Evolutionary conservation across 2,797 vertebrate species (phyloP).

Genomic region (Alectoris magna): DNA sequence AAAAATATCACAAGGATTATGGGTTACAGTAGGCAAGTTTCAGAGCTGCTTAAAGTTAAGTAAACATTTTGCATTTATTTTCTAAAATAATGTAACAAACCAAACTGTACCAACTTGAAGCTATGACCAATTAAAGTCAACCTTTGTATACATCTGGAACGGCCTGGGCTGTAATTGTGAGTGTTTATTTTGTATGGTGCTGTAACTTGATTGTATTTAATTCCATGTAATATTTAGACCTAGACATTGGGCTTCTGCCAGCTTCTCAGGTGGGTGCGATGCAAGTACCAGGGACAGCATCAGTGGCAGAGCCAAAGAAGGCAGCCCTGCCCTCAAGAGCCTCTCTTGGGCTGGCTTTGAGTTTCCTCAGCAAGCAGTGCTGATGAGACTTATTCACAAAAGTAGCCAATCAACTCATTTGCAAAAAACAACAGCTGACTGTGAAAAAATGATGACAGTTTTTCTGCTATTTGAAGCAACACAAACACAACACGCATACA

Average conservation of each 20-base stretch:
- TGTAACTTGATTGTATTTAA: not conserved
- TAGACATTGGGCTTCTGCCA: not conserved
- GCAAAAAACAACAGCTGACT: not conserved
- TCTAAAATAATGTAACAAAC: constrained; percentile 28
- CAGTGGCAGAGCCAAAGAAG: not conserved
- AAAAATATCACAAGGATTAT: constrained; percentile 62
- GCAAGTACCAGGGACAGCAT: not conserved
- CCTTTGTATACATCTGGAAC: not conserved
- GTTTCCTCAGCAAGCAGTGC: not conserved
- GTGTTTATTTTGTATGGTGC: not conserved
- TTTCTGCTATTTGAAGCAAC: not conserved
- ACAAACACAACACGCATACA: not conserved
- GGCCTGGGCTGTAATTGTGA: not conserved
- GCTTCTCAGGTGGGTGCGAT: not conserved
- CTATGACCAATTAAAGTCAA: not conserved
- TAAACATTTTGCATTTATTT: constrained; percentile 30
- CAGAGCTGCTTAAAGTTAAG: constrained; percentile 20
- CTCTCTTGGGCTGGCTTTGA: not conserved
- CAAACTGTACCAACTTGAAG: not conserved
- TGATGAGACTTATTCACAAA: not conserved
- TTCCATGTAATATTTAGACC: not conserved
- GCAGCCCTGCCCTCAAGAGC: not conserved
- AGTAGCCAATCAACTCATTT: not conserved
- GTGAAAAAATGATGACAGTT: not conserved
- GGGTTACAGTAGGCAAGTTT: constrained; percentile 39